A percentile compares a stretch with the other conserved stretches of the same genome.
Evolutionary conservation across 1,140 invertebrate genomes (phyloP).

Genomic region (Phortica variegata): DNA sequence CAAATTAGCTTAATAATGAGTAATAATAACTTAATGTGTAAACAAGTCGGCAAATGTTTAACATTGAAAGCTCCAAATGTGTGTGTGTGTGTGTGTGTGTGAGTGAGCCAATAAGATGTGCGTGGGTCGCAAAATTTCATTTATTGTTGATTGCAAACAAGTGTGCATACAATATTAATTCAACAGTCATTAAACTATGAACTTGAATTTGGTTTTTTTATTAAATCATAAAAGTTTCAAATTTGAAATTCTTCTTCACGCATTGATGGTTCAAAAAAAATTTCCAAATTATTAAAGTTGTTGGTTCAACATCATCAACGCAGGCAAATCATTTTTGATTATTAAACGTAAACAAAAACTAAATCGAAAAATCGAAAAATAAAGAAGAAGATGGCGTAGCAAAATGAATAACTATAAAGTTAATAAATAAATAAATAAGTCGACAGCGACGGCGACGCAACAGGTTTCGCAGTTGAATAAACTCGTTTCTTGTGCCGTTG

Average conservation of each 20-base stretch:
- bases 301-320: no score
- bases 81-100: not conserved
- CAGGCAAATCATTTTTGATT: not conserved
- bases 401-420: not conserved
- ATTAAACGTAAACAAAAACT: slow-evolving; percentile 1
- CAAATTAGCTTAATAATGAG: slow-evolving; percentile 33
- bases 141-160: no score
- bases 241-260: not conserved
- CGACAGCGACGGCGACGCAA: slow-evolving; percentile 11
- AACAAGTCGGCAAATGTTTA: slow-evolving; percentile 7
- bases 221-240: not conserved
- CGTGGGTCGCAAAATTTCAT: not conserved
- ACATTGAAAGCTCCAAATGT: not conserved
- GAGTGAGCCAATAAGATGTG: slow-evolving; percentile 1
- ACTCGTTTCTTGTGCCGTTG: slow-evolving; percentile 37
- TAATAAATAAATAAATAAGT: not conserved
- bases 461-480: slow-evolving; percentile 27
- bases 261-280: not conserved
- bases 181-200: not conserved
- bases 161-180: no score
- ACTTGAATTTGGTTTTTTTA: slow-evolving; percentile 11
- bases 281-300: slow-evolving; percentile 2
- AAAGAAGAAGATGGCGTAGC: slow-evolving; percentile 1
- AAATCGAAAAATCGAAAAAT: not conserved
- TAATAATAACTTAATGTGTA: no score